Percentiles rank a stretch among this genome's conserved stretches.
These are phyloP conservation scores for Myotis planiceps DNA, from an alignment of 2,797 vertebrate genomes.

Conservation along the genomic window DNA sequence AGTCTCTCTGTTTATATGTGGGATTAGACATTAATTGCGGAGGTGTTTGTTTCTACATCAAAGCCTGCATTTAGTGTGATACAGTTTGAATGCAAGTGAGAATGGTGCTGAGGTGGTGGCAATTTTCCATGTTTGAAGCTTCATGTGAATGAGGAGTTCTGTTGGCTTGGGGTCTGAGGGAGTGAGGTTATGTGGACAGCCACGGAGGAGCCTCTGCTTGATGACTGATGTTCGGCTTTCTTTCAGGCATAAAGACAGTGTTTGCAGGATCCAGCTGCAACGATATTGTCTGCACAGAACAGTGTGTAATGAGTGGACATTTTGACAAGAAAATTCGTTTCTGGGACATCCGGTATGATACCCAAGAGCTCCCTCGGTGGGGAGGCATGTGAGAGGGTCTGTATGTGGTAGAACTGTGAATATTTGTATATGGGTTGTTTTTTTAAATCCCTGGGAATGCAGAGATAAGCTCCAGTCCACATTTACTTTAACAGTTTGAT, in stretches of 20 bases:
- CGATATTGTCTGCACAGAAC: slow-evolving; percentile 97
- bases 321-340: slow-evolving; percentile 99
- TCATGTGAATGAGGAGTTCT: not conserved
- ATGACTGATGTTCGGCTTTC: not conserved
- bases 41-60: not conserved
- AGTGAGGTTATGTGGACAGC: not conserved
- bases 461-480: not conserved
- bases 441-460: not conserved
- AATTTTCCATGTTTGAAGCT: not conserved
- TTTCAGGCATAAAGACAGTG: slow-evolving; percentile 97
- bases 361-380: not conserved
- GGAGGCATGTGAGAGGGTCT: not conserved
- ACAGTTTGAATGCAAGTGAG: not conserved
- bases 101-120: too few species aligned
- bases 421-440: rapidly evolving
- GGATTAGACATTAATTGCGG: rapidly evolving
- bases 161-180: not conserved
- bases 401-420: not conserved
- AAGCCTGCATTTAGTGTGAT: not conserved
- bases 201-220: not conserved
- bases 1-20: not conserved
- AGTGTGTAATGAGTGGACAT: slow-evolving; percentile 99
- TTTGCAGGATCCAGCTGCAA: slow-evolving; percentile 99
- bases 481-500: not conserved
- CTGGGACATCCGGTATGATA: slow-evolving; percentile 96